Evolutionary conservation across 2,113 vertebrate genomes (phyloP).

Genomic region (Notechis scutatus): DNA sequence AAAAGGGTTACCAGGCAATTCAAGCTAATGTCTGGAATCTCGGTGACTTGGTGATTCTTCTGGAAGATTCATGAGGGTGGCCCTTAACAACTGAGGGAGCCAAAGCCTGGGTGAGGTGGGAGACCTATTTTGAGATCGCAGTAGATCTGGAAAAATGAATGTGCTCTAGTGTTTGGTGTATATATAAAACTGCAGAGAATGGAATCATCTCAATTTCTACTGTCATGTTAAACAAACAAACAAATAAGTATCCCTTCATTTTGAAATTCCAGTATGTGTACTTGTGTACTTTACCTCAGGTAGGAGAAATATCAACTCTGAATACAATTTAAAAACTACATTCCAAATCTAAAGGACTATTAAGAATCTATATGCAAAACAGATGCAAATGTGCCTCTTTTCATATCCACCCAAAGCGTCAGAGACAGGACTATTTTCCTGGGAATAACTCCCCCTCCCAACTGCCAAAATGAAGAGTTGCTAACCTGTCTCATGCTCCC

Average conservation of each 20-base stretch:
- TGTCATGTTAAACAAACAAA: neutral
- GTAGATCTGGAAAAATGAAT: neutral
- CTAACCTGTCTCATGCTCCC: neutral
- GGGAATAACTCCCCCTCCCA: neutral
- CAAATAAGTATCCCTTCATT: neutral
- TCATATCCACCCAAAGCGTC: too few relatives aligned
- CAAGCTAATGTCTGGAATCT: neutral
- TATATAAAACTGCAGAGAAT: neutral
- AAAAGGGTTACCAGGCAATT: neutral
- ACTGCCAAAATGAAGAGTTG: fast-evolving
- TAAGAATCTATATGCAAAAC: neutral
- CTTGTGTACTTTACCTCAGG: neutral
- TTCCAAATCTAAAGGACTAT: neutral
- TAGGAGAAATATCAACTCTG: neutral
- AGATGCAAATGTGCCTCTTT: neutral
- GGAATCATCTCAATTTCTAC: neutral
- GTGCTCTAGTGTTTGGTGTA: neutral
- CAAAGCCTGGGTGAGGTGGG: fast-evolving
- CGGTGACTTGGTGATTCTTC: neutral
- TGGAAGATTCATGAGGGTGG: neutral
- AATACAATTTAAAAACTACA: neutral
- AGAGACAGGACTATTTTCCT: neutral
- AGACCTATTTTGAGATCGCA: neutral
- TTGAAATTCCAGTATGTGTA: neutral
- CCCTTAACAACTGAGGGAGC: neutral